A percentile compares a stretch with the other conserved stretches of the same genome.
These are phyloP conservation scores for Drosophila aldrichi DNA, from an alignment of 2,888 invertebrate genomes.

Conservation along the genomic window DNA sequence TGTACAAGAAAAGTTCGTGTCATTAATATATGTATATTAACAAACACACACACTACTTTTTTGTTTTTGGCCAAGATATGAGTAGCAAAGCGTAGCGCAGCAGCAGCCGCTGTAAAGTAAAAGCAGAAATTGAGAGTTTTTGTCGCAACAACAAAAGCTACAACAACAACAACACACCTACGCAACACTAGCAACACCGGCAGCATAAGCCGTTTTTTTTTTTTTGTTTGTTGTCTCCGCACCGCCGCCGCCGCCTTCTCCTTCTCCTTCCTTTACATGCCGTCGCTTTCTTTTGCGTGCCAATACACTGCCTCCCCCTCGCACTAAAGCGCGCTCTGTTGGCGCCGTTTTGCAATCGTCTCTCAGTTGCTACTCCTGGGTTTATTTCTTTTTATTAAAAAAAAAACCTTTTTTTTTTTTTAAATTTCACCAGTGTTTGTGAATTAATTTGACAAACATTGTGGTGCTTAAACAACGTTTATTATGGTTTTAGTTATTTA, in stretches of 20 bases:
- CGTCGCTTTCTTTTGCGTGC: constrained; percentile 73
- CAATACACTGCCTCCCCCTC: constrained; percentile 24
- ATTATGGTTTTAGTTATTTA: not conserved
- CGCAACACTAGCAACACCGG: constrained; percentile 55
- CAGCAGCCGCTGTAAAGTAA: constrained; percentile 57
- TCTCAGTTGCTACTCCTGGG: constrained; percentile 1
- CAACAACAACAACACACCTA: constrained; percentile 51
- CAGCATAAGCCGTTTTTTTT: constrained; percentile 21
- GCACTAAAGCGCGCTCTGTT: constrained; percentile 32
- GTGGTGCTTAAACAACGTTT: not conserved
- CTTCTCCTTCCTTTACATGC: constrained; percentile 40
- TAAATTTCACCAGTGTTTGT: constrained; percentile 40
- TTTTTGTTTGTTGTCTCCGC: constrained; percentile 15
- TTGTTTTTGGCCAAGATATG: constrained; percentile 57
- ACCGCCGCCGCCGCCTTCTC: not conserved
- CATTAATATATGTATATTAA: constrained; percentile 23
- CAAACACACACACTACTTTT: constrained; percentile 13
- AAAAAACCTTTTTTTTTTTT: not conserved
- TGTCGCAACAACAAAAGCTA: constrained; percentile 28
- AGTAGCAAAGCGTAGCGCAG: constrained; percentile 57
- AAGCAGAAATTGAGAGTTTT: constrained; percentile 77
- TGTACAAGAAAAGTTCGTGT: constrained; percentile 55
- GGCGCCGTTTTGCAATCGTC: constrained; percentile 40
- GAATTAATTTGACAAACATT: constrained; percentile 45
- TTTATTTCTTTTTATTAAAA: constrained; percentile 27